These are phyloP conservation scores for Trididemnum nubilum DNA, from an alignment of 23 tunicate species.

Conservation along the genomic window DNA sequence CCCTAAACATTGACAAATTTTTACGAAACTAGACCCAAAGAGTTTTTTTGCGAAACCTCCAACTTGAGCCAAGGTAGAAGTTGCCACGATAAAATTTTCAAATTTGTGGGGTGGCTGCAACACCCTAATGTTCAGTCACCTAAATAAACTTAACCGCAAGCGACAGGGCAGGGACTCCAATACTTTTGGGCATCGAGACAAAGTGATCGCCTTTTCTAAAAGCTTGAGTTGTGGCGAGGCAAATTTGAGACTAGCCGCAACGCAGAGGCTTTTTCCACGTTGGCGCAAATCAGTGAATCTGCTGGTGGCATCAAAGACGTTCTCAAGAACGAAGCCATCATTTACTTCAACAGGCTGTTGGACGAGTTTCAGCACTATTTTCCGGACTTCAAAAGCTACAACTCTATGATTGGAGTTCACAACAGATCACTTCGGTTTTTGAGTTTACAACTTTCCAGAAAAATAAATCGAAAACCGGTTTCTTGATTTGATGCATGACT, in stretches of 20 bases:
- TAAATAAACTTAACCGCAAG: slow-evolving; percentile 37
- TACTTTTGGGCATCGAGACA: neutral
- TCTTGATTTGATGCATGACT: slow-evolving; percentile 12
- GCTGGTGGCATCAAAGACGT: slow-evolving; percentile 33
- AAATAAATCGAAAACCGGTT: slow-evolving; percentile 5
- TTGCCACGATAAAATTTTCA: too few species aligned
- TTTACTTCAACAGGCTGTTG: too few species aligned
- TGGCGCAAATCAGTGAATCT: slow-evolving; percentile 38
- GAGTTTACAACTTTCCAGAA: slow-evolving; percentile 20
- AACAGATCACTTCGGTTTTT: neutral
- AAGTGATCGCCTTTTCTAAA: slow-evolving; percentile 9
- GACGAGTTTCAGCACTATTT: too few species aligned
- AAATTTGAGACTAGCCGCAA: slow-evolving; percentile 34
- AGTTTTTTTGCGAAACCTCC: slow-evolving; percentile 12
- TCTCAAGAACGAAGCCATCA: too few species aligned
- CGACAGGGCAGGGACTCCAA: slow-evolving; percentile 32
- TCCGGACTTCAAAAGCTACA: neutral
- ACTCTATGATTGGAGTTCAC: slow-evolving; percentile 1
- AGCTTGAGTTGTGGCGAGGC: slow-evolving; percentile 28
- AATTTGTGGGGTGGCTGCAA: too few species aligned
- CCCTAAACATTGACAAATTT: too few species aligned
- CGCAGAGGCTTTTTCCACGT: slow-evolving; percentile 31
- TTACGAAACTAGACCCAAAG: slow-evolving; percentile 1
- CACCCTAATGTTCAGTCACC: too few species aligned
- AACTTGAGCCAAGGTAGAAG: neutral